Percentiles rank a stretch among this genome's conserved stretches.
These are phyloP conservation scores for Pycnonotus jocosus DNA, from an alignment of 2,113 vertebrate genomes.

Conservation along the genomic window DNA sequence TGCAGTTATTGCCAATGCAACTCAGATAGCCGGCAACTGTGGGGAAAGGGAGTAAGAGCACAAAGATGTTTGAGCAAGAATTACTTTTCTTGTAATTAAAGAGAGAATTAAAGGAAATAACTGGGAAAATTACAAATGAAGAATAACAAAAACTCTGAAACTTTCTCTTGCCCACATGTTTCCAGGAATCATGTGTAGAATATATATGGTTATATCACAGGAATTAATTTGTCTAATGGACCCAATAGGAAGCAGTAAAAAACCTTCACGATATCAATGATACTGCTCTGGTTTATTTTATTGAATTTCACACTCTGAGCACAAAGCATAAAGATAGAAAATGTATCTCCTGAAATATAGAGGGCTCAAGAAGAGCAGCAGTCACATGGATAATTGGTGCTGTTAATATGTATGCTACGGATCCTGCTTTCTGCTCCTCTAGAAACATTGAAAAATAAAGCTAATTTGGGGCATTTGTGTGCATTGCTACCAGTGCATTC, in stretches of 20 bases:
- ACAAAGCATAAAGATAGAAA: neutral
- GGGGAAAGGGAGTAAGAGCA: neutral
- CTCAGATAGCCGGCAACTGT: neutral
- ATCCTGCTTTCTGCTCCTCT: neutral
- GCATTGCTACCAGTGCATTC: slow-evolving; percentile 11
- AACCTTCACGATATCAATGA: neutral
- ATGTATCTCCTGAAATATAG: neutral
- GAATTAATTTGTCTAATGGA: neutral
- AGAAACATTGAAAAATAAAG: slow-evolving; percentile 41
- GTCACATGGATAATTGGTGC: neutral
- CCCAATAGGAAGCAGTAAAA: neutral
- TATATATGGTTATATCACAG: neutral
- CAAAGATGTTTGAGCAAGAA: neutral
- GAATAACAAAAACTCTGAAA: neutral
- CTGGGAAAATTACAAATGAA: neutral
- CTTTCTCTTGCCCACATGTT: neutral
- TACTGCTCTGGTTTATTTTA: neutral
- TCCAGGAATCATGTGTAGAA: neutral
- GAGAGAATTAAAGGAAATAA: neutral
- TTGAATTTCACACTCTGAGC: neutral
- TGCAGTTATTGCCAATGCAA: neutral
- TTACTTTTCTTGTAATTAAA: neutral
- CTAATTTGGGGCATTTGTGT: slow-evolving; percentile 8
- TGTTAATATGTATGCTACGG: neutral
- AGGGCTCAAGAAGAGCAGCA: neutral